These are phyloP conservation scores for Eremobia ochroleuca DNA, from an alignment of 2,888 invertebrate genomes.

Conservation along the genomic window DNA sequence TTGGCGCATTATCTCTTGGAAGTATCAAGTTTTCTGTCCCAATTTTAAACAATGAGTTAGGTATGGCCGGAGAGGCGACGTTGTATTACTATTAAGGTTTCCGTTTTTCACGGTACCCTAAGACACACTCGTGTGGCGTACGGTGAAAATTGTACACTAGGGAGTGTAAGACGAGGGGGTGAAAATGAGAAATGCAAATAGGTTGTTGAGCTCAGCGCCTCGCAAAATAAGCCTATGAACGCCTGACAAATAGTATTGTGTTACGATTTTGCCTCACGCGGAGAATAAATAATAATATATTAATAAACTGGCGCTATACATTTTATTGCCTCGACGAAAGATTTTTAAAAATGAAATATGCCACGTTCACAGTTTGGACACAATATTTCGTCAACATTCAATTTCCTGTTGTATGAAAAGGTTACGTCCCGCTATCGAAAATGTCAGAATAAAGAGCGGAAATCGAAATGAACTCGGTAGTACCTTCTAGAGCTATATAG, in stretches of 20 bases:
- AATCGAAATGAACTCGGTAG: constrained; percentile 73
- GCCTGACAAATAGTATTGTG: constrained; percentile 85
- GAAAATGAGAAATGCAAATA: constrained; percentile 90
- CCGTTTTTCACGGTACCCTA: constrained; percentile 70
- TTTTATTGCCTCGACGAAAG: constrained; percentile 55
- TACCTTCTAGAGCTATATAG: constrained; percentile 5
- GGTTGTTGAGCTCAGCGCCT: constrained; percentile 82
- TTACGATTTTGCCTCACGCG: constrained; percentile 76
- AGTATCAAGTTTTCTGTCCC: constrained; percentile 21
- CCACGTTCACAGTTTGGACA: constrained; percentile 68
- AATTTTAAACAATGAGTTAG: constrained; percentile 31
- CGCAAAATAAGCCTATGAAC: constrained; percentile 84
- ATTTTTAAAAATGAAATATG: constrained; percentile 71
- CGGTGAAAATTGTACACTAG: constrained; percentile 84
- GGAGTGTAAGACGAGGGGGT: constrained; percentile 83
- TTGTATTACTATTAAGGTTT: constrained; percentile 62
- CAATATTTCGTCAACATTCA: constrained; percentile 80
- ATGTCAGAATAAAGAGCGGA: constrained; percentile 81
- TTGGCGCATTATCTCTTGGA: constrained; percentile 10
- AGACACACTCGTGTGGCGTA: constrained; percentile 75
- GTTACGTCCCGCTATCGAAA: constrained; percentile 75
- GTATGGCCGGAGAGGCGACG: constrained; percentile 33
- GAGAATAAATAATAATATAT: constrained; percentile 74
- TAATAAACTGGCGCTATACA: constrained; percentile 71
- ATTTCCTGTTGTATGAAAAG: constrained; percentile 82